These are phyloP conservation scores for Hydrozoanthus gracilis DNA, from an alignment of 92 coral and sea anemone species.

Conservation along the genomic window DNA sequence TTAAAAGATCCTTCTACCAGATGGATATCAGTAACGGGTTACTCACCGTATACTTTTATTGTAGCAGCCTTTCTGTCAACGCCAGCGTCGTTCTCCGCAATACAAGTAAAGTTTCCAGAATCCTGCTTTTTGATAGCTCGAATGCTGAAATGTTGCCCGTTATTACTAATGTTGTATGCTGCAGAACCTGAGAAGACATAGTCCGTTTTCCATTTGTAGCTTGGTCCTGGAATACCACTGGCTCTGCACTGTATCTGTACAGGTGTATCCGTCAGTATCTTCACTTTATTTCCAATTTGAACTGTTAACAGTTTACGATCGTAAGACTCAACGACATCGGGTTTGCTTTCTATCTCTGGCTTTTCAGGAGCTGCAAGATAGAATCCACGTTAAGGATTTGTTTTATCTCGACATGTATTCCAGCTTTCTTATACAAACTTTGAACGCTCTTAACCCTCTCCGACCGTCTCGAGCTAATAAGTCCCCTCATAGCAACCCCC, in stretches of 20 bases:
- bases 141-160: slow-evolving; percentile 9
- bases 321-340: slow-evolving; percentile 18
- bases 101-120: slow-evolving; percentile 26
- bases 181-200: neutral
- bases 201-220: slow-evolving; percentile 22
- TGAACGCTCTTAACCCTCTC: neutral
- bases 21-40: neutral
- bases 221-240: slow-evolving; percentile 20
- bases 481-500: too few relatives aligned
- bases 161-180: neutral
- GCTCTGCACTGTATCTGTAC: slow-evolving; percentile 30
- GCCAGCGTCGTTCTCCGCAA: slow-evolving; percentile 36
- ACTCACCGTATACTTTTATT: slow-evolving; percentile 22
- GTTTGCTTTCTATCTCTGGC: slow-evolving; percentile 21
- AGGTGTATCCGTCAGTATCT: slow-evolving; percentile 20
- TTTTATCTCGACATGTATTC: neutral
- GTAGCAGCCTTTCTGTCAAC: slow-evolving; percentile 19
- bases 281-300: slow-evolving; percentile 25
- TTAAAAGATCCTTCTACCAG: too few relatives aligned
- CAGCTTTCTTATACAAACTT: too few relatives aligned
- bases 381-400: neutral
- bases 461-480: neutral
- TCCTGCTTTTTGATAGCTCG: neutral
- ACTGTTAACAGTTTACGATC: slow-evolving; percentile 15
- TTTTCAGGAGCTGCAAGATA: slow-evolving; percentile 36